Conservation (phyloP, 2,797 vertebrate genomes). For the Hydrophis major region DNA sequence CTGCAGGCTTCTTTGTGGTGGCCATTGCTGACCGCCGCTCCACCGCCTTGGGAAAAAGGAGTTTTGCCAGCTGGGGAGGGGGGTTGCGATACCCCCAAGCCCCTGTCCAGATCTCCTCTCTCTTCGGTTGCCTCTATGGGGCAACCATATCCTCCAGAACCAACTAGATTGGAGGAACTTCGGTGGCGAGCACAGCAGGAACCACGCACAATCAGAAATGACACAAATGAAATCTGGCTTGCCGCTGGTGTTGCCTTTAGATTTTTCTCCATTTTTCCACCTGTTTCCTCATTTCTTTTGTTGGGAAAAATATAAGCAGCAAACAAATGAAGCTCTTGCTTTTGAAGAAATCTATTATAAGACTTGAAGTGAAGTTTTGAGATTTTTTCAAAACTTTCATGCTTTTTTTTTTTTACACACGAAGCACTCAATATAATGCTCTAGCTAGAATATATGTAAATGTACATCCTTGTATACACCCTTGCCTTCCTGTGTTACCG, state of each 20-base stretch:
- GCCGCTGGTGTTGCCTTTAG: constrained; percentile 2
- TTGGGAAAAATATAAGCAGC: constrained; percentile 47
- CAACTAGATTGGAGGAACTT: no score
- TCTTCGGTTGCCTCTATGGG: no score
- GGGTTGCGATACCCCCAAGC: no score
- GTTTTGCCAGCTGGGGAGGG: no score
- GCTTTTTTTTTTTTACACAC: constrained; percentile 41
- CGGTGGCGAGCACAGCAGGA: no score
- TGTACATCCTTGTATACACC: neutral
- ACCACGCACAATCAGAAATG: neutral
- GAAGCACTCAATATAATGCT: neutral
- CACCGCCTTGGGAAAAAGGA: no score
- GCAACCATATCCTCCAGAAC: no score
- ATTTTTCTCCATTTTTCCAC: constrained; percentile 16
- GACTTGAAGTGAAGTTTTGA: constrained; percentile 48
- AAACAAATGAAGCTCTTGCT: constrained; percentile 60
- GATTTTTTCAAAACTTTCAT: constrained; percentile 50
- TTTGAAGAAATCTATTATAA: constrained; percentile 56
- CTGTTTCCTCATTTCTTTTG: constrained; percentile 50
- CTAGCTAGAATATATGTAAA: neutral
- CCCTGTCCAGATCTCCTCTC: no score
- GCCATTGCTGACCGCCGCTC: no score
- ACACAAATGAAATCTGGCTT: neutral
- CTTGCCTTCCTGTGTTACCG: neutral
- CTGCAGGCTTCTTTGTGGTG: no score